phyloP scores from a whole-genome alignment of 2,797 vertebrate genomes.

The Knipowitschia caucasica region DNA sequence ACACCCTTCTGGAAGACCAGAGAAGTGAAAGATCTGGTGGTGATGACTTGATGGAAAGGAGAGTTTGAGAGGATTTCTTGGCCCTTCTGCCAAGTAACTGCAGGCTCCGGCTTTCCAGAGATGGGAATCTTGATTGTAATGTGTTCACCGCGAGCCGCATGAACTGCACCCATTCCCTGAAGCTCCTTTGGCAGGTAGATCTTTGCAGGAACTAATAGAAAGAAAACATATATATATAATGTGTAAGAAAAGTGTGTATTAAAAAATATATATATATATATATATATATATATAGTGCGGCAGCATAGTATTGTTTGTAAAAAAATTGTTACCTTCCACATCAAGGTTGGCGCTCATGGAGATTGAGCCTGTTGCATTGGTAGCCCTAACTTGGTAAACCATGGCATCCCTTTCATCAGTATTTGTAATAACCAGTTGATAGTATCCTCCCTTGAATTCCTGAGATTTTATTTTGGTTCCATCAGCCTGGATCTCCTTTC shows the following conservation, averaged over 20 bases:
- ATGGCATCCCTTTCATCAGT: constrained; percentile 89
- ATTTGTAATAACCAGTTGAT: constrained; percentile 87
- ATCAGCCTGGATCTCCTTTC: constrained; percentile 94
- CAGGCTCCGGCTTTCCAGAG: constrained; percentile 94
- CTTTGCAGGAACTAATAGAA: constrained; percentile 90
- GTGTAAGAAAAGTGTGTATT: too few species aligned
- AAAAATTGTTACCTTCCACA: constrained; percentile 86
- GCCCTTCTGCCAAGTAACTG: constrained; percentile 97
- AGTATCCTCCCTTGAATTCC: constrained; percentile 97
- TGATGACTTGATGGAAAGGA: constrained; percentile 93
- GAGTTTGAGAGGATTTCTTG: constrained; percentile 96
- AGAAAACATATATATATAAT: too few species aligned
- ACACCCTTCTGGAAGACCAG: constrained; percentile 95
- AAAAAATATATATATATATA: too few species aligned
- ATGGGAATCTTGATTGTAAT: constrained; percentile 98
- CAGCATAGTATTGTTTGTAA: not conserved
- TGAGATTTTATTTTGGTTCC: constrained; percentile 92
- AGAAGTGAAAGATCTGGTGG: constrained; percentile 95
- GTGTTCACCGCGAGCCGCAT: constrained; percentile 89
- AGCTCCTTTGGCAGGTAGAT: constrained; percentile 93
- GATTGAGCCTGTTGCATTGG: constrained; percentile 93
- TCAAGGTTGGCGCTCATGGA: constrained; percentile 92
- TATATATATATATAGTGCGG: too few species aligned
- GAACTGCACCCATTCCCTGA: constrained; percentile 97
- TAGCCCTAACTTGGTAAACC: constrained; percentile 96